phyloP scores from a whole-genome alignment of 2,113 vertebrate genomes.

The Crocuta crocuta region DNA sequence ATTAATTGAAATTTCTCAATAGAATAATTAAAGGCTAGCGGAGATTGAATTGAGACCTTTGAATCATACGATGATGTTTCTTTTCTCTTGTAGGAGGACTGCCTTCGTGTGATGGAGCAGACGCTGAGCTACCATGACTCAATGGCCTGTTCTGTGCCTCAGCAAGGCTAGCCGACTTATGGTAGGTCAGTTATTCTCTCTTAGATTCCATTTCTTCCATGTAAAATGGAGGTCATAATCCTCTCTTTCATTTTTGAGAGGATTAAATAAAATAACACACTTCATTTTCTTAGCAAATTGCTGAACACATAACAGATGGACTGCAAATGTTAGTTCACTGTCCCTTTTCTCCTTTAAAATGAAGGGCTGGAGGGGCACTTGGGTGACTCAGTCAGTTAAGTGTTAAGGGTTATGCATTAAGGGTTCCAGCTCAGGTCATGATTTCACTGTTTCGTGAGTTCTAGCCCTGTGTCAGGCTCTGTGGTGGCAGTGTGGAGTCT shows the following conservation, averaged over 20 bases:
- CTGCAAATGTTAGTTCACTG: background rate
- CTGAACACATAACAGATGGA: background rate
- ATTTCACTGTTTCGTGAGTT: too few relatives aligned
- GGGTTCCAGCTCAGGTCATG: too few relatives aligned
- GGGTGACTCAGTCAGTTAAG: too few relatives aligned
- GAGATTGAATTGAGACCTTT: background rate
- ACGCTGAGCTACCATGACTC: accelerated
- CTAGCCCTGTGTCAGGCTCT: too few relatives aligned
- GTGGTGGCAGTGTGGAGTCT: too few relatives aligned
- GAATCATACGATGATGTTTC: background rate
- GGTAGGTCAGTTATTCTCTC: background rate
- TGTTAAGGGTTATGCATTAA: too few relatives aligned
- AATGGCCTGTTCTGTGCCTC: background rate
- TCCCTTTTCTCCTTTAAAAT: background rate
- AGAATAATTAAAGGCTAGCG: background rate
- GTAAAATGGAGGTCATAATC: background rate
- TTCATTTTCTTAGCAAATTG: background rate
- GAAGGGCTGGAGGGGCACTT: background rate
- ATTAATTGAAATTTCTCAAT: conserved; percentile 43
- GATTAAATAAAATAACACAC: background rate
- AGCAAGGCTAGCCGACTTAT: background rate
- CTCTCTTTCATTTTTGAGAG: background rate
- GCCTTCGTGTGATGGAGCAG: accelerated
- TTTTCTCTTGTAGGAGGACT: background rate
- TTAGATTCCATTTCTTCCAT: background rate